Percentiles rank a stretch among this genome's conserved stretches.
Conservation (phyloP, 1,140 invertebrate genomes). For the Halictus rubicundus region DNA sequence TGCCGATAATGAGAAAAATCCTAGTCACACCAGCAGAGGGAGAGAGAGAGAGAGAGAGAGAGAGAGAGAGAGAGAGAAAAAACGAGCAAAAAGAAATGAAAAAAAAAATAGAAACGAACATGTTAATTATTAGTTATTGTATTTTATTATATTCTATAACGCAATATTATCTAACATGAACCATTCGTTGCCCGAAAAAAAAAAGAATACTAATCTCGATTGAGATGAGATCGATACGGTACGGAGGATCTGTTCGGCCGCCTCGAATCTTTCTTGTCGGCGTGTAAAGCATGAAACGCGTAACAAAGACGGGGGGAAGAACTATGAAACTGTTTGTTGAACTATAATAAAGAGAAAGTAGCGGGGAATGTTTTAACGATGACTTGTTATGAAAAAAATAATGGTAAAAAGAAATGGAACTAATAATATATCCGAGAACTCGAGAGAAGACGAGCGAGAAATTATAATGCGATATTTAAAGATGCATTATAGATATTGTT, state of each 20-base stretch:
- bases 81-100: constrained; percentile 32
- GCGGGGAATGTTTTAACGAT: constrained; percentile 25
- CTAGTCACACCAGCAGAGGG: constrained; percentile 54
- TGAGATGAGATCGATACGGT: constrained; percentile 15
- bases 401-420: not conserved
- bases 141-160: constrained; percentile 58
- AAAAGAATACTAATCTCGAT: not conserved
- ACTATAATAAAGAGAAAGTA: constrained; percentile 38
- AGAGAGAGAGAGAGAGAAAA: not conserved
- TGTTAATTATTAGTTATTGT: constrained; percentile 56
- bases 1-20: constrained; percentile 57
- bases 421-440: constrained; percentile 21
- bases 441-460: constrained; percentile 5
- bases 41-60: no score
- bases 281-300: not conserved
- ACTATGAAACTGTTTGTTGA: constrained; percentile 47
- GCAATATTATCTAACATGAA: constrained; percentile 41
- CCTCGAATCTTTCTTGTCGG: not conserved
- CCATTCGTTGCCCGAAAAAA: not conserved
- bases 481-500: constrained; percentile 34
- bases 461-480: constrained; percentile 20
- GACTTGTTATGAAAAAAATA: constrained; percentile 41
- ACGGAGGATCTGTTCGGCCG: constrained; percentile 14
- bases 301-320: constrained; percentile 22
- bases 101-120: constrained; percentile 33